Evolutionary conservation across 1,140 invertebrate species (phyloP).

Genomic region (Varroa destructor): DNA sequence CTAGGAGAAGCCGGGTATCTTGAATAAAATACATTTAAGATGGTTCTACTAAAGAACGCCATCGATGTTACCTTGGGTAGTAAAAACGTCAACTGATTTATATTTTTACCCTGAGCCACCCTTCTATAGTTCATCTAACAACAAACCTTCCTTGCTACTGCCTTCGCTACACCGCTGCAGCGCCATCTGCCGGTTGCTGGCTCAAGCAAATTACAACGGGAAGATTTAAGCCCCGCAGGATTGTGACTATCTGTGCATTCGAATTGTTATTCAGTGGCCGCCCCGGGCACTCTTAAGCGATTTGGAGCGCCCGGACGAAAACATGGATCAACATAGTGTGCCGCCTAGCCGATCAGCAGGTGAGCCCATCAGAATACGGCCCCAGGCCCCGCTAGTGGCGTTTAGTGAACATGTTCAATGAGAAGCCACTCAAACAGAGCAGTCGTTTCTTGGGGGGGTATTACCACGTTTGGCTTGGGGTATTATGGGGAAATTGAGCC

Average conservation of each 20-base stretch:
- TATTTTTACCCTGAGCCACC: too few relatives aligned
- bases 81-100: too few relatives aligned
- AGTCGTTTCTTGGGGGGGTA: background rate
- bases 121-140: too few relatives aligned
- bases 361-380: background rate
- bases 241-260: slow-evolving; percentile 10
- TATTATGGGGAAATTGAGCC: too few relatives aligned
- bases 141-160: too few relatives aligned
- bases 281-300: background rate
- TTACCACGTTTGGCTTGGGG: too few relatives aligned
- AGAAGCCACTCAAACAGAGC: background rate
- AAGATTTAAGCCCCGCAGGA: slow-evolving; percentile 21
- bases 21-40: too few relatives aligned
- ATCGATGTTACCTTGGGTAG: too few relatives aligned
- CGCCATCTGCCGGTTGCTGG: slow-evolving; percentile 27
- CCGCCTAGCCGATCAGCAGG: slow-evolving; percentile 2
- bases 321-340: background rate
- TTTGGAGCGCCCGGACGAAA: background rate
- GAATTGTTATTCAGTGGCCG: background rate
- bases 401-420: background rate
- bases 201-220: slow-evolving; percentile 7
- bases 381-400: background rate
- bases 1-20: too few relatives aligned
- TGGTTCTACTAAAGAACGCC: too few relatives aligned
- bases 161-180: too few relatives aligned